These are phyloP conservation scores for Dyspetes luteomarginatus DNA, from an alignment of 2,888 invertebrate species.

Conservation along the genomic window DNA sequence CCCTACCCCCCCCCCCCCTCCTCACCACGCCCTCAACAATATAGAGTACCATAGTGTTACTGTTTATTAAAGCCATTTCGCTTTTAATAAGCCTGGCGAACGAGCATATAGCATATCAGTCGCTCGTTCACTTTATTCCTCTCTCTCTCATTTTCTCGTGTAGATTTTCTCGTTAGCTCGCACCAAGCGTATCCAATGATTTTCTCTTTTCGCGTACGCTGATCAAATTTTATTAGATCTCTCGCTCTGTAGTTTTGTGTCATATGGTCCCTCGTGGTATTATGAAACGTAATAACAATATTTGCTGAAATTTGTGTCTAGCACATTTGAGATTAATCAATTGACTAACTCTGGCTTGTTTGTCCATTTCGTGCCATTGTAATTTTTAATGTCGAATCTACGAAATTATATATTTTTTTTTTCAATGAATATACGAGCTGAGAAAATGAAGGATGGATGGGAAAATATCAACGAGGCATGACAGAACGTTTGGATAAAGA, in stretches of 20 bases:
- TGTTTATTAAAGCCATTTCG: conserved; percentile 79
- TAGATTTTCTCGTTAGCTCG: conserved; percentile 62
- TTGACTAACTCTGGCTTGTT: too few relatives aligned
- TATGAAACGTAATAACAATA: background rate
- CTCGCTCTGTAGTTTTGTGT: background rate
- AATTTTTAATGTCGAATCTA: too few relatives aligned
- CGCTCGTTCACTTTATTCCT: conserved; percentile 35
- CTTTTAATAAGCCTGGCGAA: conserved; percentile 80
- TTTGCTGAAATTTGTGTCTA: background rate
- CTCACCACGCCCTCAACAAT: too few relatives aligned
- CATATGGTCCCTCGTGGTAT: background rate
- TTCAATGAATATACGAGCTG: too few relatives aligned
- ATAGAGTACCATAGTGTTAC: conserved; percentile 29
- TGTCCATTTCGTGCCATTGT: too few relatives aligned
- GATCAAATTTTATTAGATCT: conserved; percentile 81
- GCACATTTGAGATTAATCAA: too few relatives aligned
- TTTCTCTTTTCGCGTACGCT: conserved; percentile 67
- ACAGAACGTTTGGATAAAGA: too few relatives aligned
- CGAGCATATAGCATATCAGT: conserved; percentile 55
- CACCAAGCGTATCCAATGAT: background rate
- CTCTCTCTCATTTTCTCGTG: conserved; percentile 33
- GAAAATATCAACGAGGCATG: too few relatives aligned
- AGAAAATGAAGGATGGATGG: too few relatives aligned
- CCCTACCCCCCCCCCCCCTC: too few relatives aligned
- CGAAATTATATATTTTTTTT: too few relatives aligned